Evolutionary conservation across 2,888 invertebrate genomes (phyloP), one percentile per base, ranked within the genome.

Genomic region (Chrysomela aeneicollis): DNA sequence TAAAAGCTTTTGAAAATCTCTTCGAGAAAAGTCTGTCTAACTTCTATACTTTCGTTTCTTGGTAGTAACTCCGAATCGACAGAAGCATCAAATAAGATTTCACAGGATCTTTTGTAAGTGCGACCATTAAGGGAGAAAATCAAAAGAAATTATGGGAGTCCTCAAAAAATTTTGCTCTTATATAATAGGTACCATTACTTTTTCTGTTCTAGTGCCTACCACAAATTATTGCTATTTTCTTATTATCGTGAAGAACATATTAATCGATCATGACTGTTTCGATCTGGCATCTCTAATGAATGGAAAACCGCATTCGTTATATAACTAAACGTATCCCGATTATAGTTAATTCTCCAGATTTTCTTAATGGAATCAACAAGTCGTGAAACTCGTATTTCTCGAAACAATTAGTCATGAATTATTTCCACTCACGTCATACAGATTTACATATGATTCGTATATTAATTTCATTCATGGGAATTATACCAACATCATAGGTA

Each of bases 301-400:
- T 42, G 42, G 42, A 15, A 42, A 42, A 42, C 42, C 42, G 42
- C 42, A 42, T 42, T 42, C 15, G 15, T 42, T 42, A 42, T 42
- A 42, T 42, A 42, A 42, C 42, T n/a, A n/a, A 42, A 42, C 15
- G 42, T 15, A 15, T 15, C n/a, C 3, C 42, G 42, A 42, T 42
- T 42, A 42, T 8, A 1, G 12, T 15, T 15, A 42, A 42, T 15
- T 42, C 42, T 42, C 42, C 12, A 35, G 42, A 42, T 42, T 42
- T 42, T 15, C 42, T 42, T 42, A 42, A 42, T 42, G 15, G 42
- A 35, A 42, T 42, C 42, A 42, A 42, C 42, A 42, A 42, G 42
- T 42, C 42, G 42, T 42, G 42, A n/a, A 42, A 4, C 15, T 42
- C n/a, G 42, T 42, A 3, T 42, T 15, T n/a, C 15, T 42, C 15